phyloP scores from a whole-genome alignment of 2,113 vertebrate genomes.

The Elachura formosa region DNA sequence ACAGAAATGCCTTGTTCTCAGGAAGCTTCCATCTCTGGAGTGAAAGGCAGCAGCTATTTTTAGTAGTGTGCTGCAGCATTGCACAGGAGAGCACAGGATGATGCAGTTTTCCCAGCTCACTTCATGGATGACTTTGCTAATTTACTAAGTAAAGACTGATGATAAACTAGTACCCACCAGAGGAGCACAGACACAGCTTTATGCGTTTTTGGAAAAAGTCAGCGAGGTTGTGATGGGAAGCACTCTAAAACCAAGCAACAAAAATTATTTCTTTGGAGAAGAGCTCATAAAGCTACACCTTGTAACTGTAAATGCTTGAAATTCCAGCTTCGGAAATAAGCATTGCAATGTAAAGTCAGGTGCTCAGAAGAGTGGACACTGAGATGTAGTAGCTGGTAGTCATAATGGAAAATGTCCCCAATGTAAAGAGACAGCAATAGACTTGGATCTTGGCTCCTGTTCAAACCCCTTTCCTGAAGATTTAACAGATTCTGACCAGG shows the following conservation, averaged over 20 bases:
- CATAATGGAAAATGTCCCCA: not conserved
- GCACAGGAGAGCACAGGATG: not conserved
- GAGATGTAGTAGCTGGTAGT: not conserved
- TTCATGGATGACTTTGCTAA: not conserved
- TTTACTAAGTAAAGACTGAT: not conserved
- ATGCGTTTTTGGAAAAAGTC: not conserved
- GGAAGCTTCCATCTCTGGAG: slow-evolving; percentile 9
- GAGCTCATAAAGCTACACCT: not conserved
- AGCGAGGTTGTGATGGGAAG: not conserved
- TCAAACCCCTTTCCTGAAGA: not conserved
- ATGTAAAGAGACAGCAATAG: not conserved
- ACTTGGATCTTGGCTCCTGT: not conserved
- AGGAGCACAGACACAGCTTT: not conserved
- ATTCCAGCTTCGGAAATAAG: not conserved
- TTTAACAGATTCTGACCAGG: not conserved
- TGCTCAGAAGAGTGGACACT: not conserved
- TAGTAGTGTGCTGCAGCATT: not conserved
- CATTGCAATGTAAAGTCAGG: not conserved
- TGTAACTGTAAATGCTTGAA: not conserved
- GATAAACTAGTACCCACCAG: not conserved
- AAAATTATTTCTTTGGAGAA: not conserved
- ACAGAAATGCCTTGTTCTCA: not conserved
- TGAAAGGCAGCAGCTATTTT: slow-evolving; percentile 54
- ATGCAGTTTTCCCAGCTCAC: not conserved
- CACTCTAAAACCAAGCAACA: not conserved